Percentiles rank a stretch among this genome's conserved stretches.
Conservation (phyloP, 1,140 invertebrate genomes). For the Melipona quadrifasciata region DNA sequence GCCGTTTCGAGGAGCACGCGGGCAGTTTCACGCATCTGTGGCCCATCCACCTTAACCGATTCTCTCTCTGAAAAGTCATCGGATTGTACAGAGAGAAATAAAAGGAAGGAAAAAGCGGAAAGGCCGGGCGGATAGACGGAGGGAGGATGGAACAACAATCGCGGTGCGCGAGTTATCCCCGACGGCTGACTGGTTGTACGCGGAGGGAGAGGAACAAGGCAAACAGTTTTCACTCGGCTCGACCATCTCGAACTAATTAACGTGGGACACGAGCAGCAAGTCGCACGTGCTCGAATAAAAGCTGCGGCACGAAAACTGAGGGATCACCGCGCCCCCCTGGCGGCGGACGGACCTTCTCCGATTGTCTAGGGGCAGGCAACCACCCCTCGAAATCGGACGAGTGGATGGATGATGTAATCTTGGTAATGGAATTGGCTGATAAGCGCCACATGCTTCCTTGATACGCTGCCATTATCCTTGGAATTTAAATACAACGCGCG, state of each 20-base stretch:
- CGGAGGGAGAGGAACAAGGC: conserved; percentile 65
- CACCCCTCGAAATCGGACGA: conserved; percentile 5
- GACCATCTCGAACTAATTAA: conserved; percentile 77
- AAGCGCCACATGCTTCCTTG: background rate
- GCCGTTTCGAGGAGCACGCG: background rate
- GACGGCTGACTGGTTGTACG: conserved; percentile 44
- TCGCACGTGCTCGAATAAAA: conserved; percentile 48
- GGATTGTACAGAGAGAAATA: background rate
- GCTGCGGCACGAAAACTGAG: conserved; percentile 37
- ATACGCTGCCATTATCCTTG: background rate
- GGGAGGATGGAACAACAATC: conserved; percentile 71
- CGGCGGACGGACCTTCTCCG: background rate
- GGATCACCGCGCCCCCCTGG: background rate
- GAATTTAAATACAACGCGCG: background rate
- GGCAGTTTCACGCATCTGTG: conserved; percentile 77
- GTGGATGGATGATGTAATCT: conserved; percentile 42
- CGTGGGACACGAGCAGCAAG: conserved; percentile 67
- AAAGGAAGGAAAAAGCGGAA: background rate
- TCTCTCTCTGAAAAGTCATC: background rate
- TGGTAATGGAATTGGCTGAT: conserved; percentile 43
- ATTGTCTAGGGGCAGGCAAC: conserved; percentile 26
- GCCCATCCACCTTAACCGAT: conserved; percentile 56
- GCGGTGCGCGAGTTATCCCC: conserved; percentile 60
- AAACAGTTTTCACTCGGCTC: conserved; percentile 74
- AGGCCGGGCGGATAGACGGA: background rate